Evolutionary conservation across 1,140 invertebrate species (phyloP).

Genomic region (Saxidomus purpurata): DNA sequence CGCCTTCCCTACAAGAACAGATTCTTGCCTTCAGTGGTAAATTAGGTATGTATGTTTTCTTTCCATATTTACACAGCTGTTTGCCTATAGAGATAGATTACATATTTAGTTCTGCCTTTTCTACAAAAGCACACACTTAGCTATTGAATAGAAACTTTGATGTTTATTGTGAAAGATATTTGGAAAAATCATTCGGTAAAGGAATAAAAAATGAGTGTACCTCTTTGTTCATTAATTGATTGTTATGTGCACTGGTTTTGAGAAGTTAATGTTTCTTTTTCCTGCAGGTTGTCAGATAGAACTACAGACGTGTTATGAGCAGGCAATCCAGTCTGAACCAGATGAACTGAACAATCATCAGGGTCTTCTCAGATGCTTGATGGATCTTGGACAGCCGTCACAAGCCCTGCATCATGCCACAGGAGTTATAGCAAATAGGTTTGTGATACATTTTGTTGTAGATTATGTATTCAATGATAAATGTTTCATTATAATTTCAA

Average conservation of each 20-base stretch:
- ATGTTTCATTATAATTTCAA: too few species aligned
- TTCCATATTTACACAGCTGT: too few species aligned
- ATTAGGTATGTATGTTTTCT: slow-evolving; percentile 81
- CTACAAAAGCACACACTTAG: too few species aligned
- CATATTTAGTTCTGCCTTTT: too few species aligned
- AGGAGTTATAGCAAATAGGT: slow-evolving; percentile 86
- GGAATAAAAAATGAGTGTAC: too few species aligned
- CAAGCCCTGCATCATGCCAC: slow-evolving; percentile 86
- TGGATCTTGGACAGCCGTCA: slow-evolving; percentile 88
- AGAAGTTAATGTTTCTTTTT: neutral
- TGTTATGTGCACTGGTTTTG: too few species aligned
- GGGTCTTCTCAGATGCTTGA: slow-evolving; percentile 87
- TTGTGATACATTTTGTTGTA: neutral
- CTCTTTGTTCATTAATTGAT: too few species aligned
- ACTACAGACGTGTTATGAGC: slow-evolving; percentile 88
- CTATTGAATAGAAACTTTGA: too few species aligned
- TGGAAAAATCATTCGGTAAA: too few species aligned
- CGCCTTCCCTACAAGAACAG: slow-evolving; percentile 87
- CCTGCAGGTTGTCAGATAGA: slow-evolving; percentile 86
- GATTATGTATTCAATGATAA: too few species aligned
- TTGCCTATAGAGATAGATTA: too few species aligned
- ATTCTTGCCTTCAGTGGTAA: slow-evolving; percentile 87
- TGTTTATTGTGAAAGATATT: too few species aligned
- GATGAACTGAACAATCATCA: slow-evolving; percentile 85
- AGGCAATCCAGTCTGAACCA: slow-evolving; percentile 85